A percentile compares a stretch with the other conserved stretches of the same genome.
These are phyloP conservation scores for Clarias laeviceps DNA, from an alignment of 2,797 vertebrate species.

Conservation along the genomic window DNA sequence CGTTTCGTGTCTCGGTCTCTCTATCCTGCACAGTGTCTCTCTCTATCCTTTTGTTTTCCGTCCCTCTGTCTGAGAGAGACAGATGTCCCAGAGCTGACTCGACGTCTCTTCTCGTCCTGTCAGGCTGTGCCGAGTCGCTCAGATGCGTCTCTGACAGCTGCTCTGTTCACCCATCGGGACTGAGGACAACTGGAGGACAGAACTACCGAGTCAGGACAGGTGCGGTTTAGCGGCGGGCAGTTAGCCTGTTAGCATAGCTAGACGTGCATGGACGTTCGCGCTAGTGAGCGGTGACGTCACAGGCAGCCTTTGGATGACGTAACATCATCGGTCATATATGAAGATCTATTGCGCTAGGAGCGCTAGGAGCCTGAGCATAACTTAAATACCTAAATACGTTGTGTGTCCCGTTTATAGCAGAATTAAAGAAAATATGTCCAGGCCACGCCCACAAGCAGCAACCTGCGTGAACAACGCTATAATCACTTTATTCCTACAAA, in stretches of 20 bases:
- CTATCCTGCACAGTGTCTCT: neutral
- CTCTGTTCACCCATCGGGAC: neutral
- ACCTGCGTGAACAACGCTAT: neutral
- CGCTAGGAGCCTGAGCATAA: neutral
- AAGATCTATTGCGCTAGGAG: neutral
- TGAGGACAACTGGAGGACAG: neutral
- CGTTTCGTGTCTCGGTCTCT: neutral
- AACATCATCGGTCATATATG: neutral
- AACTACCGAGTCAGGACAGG: slow-evolving; percentile 28
- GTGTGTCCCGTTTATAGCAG: neutral
- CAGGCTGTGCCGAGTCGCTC: neutral
- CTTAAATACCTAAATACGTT: neutral
- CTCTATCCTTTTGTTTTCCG: neutral
- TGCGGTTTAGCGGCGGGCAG: neutral
- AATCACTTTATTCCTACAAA: neutral
- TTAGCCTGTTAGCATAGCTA: neutral
- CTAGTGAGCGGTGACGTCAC: neutral
- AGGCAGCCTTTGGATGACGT: neutral
- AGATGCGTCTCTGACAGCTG: slow-evolving; percentile 18
- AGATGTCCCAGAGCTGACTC: slow-evolving; percentile 5
- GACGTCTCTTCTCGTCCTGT: neutral
- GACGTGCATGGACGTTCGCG: neutral
- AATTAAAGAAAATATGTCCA: neutral
- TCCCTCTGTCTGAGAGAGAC: neutral
- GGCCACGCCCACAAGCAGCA: neutral